Conservation (phyloP, 2,797 vertebrate genomes). For the Argyrosomus regius region DNA sequence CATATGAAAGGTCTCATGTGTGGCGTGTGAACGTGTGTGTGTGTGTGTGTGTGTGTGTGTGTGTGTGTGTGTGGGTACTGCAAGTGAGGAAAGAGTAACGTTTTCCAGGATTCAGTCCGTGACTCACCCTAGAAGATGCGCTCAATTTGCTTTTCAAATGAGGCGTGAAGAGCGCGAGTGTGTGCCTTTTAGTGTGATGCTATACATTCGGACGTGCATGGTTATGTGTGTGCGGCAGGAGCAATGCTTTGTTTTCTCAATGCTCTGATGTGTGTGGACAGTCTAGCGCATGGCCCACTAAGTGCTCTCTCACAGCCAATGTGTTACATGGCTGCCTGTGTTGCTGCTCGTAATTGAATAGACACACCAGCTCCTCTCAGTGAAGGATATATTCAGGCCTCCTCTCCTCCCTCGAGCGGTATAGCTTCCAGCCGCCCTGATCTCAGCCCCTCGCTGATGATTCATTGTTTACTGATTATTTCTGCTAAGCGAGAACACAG, state of each 20-base stretch:
- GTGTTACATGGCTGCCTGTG: conserved; percentile 74
- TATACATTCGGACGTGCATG: conserved; percentile 69
- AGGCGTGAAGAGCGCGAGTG: conserved; percentile 78
- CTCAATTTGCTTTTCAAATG: conserved; percentile 88
- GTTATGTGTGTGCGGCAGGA: conserved; percentile 49
- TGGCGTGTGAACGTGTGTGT: conserved; percentile 42
- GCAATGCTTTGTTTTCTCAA: conserved; percentile 72
- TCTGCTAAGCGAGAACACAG: conserved; percentile 73
- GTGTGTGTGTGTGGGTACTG: conserved; percentile 7
- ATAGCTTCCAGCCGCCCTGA: conserved; percentile 50
- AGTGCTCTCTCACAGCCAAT: conserved; percentile 77
- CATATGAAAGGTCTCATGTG: conserved; percentile 57
- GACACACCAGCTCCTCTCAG: conserved; percentile 71
- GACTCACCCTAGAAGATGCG: conserved; percentile 78
- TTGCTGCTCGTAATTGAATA: conserved; percentile 77
- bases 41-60: background rate
- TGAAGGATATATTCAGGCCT: conserved; percentile 67
- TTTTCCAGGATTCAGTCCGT: conserved; percentile 79
- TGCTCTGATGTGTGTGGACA: conserved; percentile 79
- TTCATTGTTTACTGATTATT: conserved; percentile 78
- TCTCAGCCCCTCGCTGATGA: conserved; percentile 55
- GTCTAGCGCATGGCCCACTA: conserved; percentile 69
- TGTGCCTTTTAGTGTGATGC: conserved; percentile 59
- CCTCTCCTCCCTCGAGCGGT: conserved; percentile 50
- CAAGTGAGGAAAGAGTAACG: conserved; percentile 66